Conservation (phyloP, 2,797 vertebrate genomes). For the Choloepus didactylus region DNA sequence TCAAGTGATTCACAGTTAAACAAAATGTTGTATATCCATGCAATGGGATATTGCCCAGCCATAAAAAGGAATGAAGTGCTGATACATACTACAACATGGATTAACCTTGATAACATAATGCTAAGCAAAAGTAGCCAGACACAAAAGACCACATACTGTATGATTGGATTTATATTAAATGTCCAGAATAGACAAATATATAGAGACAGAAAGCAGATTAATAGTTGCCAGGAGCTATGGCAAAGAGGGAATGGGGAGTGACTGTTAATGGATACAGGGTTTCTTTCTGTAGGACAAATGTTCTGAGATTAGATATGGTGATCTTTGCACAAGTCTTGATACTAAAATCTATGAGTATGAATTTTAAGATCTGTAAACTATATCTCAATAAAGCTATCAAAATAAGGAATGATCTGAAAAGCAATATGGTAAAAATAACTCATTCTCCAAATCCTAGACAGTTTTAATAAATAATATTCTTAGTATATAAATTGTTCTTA, state of each 20-base stretch:
- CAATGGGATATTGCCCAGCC: not conserved
- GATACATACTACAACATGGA: not conserved
- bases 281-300: not conserved
- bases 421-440: slow-evolving; percentile 22
- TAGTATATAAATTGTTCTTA: slow-evolving; percentile 1
- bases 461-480: slow-evolving; percentile 20
- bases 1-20: not conserved
- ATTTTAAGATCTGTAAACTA: too few species aligned
- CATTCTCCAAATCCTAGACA: slow-evolving; percentile 30
- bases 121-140: not conserved
- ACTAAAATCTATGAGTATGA: not conserved
- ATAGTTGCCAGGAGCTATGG: not conserved
- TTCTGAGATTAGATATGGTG: slow-evolving; percentile 11
- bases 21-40: not conserved
- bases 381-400: not conserved
- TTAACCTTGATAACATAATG: not conserved
- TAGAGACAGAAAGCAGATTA: not conserved
- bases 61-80: slow-evolving; percentile 3
- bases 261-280: not conserved
- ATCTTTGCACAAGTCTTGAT: not conserved
- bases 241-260: too few species aligned
- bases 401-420: slow-evolving; percentile 42
- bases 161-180: not conserved
- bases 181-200: not conserved
- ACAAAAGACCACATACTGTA: not conserved